Conservation (phyloP, 1,140 invertebrate genomes). For the Thaumetopoea pityocampa region DNA sequence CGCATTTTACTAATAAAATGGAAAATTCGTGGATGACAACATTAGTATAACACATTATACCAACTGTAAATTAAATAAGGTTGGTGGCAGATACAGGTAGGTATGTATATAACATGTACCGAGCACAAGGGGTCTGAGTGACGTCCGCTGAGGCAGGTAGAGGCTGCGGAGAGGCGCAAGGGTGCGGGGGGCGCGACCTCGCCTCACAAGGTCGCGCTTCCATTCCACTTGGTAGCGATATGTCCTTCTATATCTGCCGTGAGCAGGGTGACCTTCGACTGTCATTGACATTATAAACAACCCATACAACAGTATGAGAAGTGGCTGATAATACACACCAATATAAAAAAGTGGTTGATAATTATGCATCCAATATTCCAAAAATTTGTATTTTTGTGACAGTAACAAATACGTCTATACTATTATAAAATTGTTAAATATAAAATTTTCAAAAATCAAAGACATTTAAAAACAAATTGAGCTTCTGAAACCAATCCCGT, state of each 20-base stretch:
- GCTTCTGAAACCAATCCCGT: too few species aligned
- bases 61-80: not conserved
- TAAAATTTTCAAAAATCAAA: too few species aligned
- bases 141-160: conserved; percentile 52
- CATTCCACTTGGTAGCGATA: conserved; percentile 49
- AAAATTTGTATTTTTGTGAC: too few species aligned
- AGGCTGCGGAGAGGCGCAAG: conserved; percentile 24
- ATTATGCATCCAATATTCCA: too few species aligned
- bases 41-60: not conserved
- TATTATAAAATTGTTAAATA: too few species aligned
- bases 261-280: conserved; percentile 46
- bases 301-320: conserved; percentile 17
- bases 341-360: too few species aligned
- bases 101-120: conserved; percentile 1
- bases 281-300: conserved; percentile 29
- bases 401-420: too few species aligned
- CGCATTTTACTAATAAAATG: too few species aligned
- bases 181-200: conserved; percentile 46
- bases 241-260: conserved; percentile 42
- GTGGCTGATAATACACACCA: too few species aligned
- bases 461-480: too few species aligned
- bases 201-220: conserved; percentile 61
- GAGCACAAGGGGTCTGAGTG: conserved; percentile 27
- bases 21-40: too few species aligned
- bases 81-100: conserved; percentile 3